These are phyloP conservation scores for Actinia equina DNA, from an alignment of 64 coral and sea anemone genomes.

Conservation along the genomic window DNA sequence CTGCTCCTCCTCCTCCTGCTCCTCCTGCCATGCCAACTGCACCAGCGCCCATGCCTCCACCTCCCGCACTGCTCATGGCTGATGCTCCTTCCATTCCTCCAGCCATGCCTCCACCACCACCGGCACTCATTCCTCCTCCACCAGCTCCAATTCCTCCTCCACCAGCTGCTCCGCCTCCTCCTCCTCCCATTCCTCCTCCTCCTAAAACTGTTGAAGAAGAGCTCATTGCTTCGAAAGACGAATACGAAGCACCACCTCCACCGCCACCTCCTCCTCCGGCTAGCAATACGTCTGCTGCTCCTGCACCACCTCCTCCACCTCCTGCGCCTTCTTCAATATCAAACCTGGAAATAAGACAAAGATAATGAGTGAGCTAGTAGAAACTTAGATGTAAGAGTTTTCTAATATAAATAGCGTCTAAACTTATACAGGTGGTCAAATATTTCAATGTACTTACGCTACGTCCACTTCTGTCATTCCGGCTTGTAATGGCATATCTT, in stretches of 20 bases:
- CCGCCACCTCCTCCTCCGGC: slow-evolving; percentile 3
- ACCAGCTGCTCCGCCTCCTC: background rate
- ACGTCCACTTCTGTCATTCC: slow-evolving; percentile 16
- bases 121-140: background rate
- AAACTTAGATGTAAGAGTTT: too few relatives aligned
- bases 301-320: background rate
- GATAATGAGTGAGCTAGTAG: background rate
- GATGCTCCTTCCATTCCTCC: background rate
- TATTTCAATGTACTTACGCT: background rate
- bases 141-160: background rate
- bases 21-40: background rate
- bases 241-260: background rate
- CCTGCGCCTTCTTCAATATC: slow-evolving; percentile 8
- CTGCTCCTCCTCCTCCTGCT: background rate
- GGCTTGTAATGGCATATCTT: slow-evolving; percentile 8
- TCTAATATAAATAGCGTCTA: background rate
- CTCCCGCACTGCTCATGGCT: background rate
- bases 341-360: background rate
- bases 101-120: background rate
- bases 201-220: background rate
- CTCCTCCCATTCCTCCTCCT: background rate
- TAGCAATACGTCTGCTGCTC: background rate
- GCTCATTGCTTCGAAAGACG: background rate
- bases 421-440: background rate
- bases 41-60: background rate